A percentile compares a stretch with the other conserved stretches of the same genome.
Conservation (phyloP, 2,797 vertebrate genomes). For the Falco rusticolus region DNA sequence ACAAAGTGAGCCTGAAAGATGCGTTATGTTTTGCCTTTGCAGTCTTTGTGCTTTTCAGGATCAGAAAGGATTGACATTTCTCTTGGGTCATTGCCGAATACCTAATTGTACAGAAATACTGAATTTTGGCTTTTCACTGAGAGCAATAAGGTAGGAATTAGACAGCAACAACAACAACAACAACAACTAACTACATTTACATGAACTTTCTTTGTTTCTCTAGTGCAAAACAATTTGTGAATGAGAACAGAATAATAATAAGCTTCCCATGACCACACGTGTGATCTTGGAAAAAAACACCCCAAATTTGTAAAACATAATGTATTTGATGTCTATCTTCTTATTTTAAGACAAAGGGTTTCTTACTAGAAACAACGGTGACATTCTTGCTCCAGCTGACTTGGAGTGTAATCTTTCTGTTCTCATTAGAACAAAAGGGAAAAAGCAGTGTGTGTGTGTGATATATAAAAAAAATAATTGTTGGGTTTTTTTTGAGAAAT, state of each 20-base stretch:
- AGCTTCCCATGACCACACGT: background rate
- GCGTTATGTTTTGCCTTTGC: background rate
- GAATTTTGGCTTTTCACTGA: background rate
- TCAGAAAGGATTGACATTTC: background rate
- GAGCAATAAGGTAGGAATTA: background rate
- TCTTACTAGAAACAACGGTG: background rate
- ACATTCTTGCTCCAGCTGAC: background rate
- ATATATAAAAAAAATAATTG: too few species aligned
- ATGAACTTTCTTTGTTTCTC: background rate
- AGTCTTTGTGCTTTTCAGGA: background rate
- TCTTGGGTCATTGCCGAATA: background rate
- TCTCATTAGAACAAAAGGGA: background rate
- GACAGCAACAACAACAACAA: accelerated
- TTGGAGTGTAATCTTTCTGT: background rate
- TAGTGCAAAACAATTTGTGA: background rate
- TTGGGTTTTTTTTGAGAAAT: background rate
- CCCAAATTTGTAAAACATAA: background rate
- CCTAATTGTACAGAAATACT: background rate
- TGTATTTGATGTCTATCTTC: background rate
- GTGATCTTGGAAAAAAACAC: background rate
- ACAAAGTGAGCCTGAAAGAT: background rate
- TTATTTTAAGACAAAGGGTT: background rate
- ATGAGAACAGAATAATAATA: background rate
- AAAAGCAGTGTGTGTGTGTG: background rate
- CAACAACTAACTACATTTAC: background rate